Percentiles rank a stretch among this genome's conserved stretches.
These are phyloP conservation scores for Lepidostoma basale DNA, from an alignment of 1,140 invertebrate species.

Conservation along the genomic window DNA sequence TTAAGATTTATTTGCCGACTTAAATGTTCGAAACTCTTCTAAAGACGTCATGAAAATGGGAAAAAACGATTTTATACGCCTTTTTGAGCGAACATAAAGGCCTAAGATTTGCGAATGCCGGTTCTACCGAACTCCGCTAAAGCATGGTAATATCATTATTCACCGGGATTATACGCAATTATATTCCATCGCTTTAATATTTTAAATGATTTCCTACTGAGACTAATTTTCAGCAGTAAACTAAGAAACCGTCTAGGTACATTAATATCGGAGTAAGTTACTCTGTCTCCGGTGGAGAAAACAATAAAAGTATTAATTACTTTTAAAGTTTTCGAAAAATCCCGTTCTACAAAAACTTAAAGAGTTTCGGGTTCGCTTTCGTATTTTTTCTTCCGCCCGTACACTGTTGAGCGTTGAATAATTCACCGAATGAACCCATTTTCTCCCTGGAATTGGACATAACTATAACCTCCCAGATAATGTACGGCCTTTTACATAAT, in stretches of 20 bases:
- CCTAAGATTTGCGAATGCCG: conserved; percentile 22
- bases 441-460: background rate
- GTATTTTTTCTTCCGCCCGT: too few species aligned
- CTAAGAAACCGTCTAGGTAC: background rate
- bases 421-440: background rate
- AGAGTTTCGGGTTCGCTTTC: too few species aligned
- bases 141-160: conserved; percentile 5
- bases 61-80: conserved; percentile 32
- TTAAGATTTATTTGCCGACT: conserved; percentile 43
- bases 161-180: conserved; percentile 13
- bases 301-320: too few species aligned
- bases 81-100: conserved; percentile 22
- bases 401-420: background rate
- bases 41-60: conserved; percentile 26
- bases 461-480: conserved; percentile 17
- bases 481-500: conserved; percentile 21
- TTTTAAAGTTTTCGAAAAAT: too few species aligned
- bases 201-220: conserved; percentile 7
- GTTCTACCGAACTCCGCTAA: background rate
- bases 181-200: conserved; percentile 7
- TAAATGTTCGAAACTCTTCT: conserved; percentile 37
- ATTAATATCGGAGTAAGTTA: background rate
- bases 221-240: background rate
- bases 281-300: background rate
- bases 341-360: too few species aligned